Base-by-base conservation (phyloP, 1,140 invertebrate species). In the Odontomachus brunneus region DNA sequence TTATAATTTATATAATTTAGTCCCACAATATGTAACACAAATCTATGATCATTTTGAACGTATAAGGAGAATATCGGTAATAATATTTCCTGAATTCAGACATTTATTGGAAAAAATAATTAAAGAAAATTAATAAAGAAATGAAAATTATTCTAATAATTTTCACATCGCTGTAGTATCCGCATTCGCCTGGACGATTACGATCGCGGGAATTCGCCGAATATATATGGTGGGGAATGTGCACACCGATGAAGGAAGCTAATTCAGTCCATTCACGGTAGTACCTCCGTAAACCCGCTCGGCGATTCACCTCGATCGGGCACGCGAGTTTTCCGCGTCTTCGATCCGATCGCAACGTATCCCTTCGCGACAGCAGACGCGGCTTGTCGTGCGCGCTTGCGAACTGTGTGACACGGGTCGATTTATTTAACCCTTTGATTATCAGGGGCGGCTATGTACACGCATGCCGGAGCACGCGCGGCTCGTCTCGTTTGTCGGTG, bases 211-310 rank as follows among this genome's bases (percentile, higher is more conserved):
- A 26, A 84, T 87, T 87, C 59, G 48, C 51, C 12, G 24, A 80
- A 80, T 57, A 73, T 57, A 73, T 12, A 29, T 84, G 78, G 83
- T 87, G 78, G 84, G 86, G 69, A 83, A 88, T 63, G 15, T 53
- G 26, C 62, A 57, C 9, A 11, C 65, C 59, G 59, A 49, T 49
- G 51, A 74, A 72, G 66, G 80, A 88, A 84, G 67, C 33, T 59
- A 82, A 29, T 76, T 57, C 78, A 88, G 87, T 85, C 26, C 80
- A 85, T 88, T 65, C 86, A 63, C 66, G 71, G 15, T 84, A 88
- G 83, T 83, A 75, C 38, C 84, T 88, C 83, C 44, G 67, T 44
- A 69, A 85, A 72, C 87, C 73, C 53, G 71, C 59, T 60, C 22
- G 55, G 19, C 59, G 29, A 78, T 78, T 15, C 49, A 69, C 51